Base-by-base conservation (phyloP, 2,113 vertebrate species). In the Thalassoma bifasciatum region DNA sequence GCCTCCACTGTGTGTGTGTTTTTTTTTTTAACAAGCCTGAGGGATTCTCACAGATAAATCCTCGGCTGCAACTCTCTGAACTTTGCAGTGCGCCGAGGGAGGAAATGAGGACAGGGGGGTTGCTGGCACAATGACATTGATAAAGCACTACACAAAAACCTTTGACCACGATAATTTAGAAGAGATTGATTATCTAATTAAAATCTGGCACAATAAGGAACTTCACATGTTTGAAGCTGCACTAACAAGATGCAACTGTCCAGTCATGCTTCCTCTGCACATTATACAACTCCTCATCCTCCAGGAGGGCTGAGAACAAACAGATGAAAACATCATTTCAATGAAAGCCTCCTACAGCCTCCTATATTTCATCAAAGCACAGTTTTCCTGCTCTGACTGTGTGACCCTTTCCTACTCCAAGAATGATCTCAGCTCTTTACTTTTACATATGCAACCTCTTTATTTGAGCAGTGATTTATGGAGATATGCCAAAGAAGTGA, bases 131-230 rank as follows among this genome's bases (percentile, higher is more conserved):
- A 42, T 81, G 86, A 83, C 88, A 84, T 38, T 89, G 85, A 91
- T 80, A 36, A 84, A 91, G 79, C 54, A 30, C 86, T 70, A 34
- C 51, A 26, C 30, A 46, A 40, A 60, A 57, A 46, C 75, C 70
- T 85, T 22, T 49, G 64, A 85, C 85, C 82, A 72, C 63, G 16
- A 61, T 82, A 79, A 77, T 86, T 90, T 87, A 88, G 86, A 50
- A 37, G 76, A 92, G 91, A 93, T 91, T 92, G 91, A 93, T 93
- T 85, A 86, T 87, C 82, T 84, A 89, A 92, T 93, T 93, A 93
- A 84, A 84, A 88, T 83, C 84, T 59, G 79, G 62, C 76, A 68
- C 12, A 50, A 81, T 58, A 68, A 76, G 61, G 80, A 64, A 51
- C 76, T 66, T 74, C 67, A n/a, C 56, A 57, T 66, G 73, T 74